Percentiles rank a stretch among this genome's conserved stretches.
Evolutionary conservation across 2,113 vertebrate genomes (phyloP).

Genomic region (Phaethon lepturus): DNA sequence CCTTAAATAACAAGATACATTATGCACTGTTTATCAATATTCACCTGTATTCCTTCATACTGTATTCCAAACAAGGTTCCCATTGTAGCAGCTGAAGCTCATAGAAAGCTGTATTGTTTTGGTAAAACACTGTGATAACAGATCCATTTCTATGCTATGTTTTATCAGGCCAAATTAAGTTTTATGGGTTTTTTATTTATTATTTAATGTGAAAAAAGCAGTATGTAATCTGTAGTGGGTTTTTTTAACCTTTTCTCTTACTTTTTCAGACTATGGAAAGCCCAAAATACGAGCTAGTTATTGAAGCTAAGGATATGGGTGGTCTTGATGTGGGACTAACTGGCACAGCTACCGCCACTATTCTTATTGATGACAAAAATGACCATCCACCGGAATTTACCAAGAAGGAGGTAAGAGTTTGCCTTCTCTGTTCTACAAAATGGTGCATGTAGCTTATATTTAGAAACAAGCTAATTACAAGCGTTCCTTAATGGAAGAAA

Average conservation of each 20-base stretch:
- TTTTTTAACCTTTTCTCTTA: background rate
- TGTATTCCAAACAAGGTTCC: background rate
- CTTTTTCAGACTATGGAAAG: slow-evolving; percentile 88
- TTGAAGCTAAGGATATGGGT: slow-evolving; percentile 96
- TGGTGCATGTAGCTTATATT: background rate
- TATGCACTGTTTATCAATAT: background rate
- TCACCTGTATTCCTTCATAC: background rate
- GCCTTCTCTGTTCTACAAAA: background rate
- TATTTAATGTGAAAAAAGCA: background rate
- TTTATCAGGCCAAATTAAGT: background rate
- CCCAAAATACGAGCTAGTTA: slow-evolving; percentile 91
- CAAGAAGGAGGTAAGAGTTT: slow-evolving; percentile 88
- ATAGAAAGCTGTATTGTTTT: background rate
- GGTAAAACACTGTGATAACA: background rate
- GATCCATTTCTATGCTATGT: background rate
- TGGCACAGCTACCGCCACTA: slow-evolving; percentile 93
- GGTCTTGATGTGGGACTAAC: slow-evolving; percentile 92
- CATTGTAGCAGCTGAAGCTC: background rate
- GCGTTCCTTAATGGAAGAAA: background rate
- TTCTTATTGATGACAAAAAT: slow-evolving; percentile 96
- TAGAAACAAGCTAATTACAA: background rate
- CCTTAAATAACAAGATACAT: background rate
- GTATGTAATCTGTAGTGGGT: accelerated
- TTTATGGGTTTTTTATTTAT: accelerated
- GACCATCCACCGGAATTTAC: slow-evolving; percentile 97